Evolutionary conservation across 2,113 vertebrate species (phyloP), one percentile per base, ranked within the genome.

Genomic region (Xenopus borealis): DNA sequence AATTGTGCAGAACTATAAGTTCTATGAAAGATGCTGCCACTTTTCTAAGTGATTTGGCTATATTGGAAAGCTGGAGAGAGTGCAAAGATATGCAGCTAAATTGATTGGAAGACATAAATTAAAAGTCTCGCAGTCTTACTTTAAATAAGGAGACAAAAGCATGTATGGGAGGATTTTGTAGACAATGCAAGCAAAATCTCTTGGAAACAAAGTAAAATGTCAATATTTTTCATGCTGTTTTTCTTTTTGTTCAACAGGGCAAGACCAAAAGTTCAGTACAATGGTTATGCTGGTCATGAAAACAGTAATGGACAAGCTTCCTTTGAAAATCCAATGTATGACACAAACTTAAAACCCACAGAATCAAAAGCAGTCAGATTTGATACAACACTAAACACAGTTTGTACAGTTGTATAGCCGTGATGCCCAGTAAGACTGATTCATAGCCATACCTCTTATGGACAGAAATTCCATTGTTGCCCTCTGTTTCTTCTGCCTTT

Each of bases 261-360:
- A 79, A 94, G 96, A 89, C 96, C 97, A 73, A 98, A 99, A 92
- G 97, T 97, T 80, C 97, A 98, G 78, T 99, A 96, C 83, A 99
- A 99, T 71, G 97, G 97, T 79, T 99, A 98, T 65, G 95, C 95
- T 9, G 97, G 96, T 70, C 97, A 99, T 12, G 97, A 99, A 88
- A 99, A 91, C 86, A 96, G 95, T 83, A 99, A 99, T 46, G 96
- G 97, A 81, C 97, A 99, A 80, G 97, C 97, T 20, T 98, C 97
- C 7, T 99, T 99, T 87, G 97, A 99, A 87, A 99, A 99, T 81
- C 97, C 97, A 20, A 98, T 99, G 97, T 99, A 99, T 72, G 97
- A 99, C 83, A 99, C 97, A 84, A 96, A 95, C 92, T 95, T 99
- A 91, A 99, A 99, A 83, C 97, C 97, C 78, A 98, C 97, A 46